Percentiles rank a stretch among this genome's conserved stretches.
Evolutionary conservation across 2,888 invertebrate species (phyloP).

Genomic region (Isotomurus palustris): DNA sequence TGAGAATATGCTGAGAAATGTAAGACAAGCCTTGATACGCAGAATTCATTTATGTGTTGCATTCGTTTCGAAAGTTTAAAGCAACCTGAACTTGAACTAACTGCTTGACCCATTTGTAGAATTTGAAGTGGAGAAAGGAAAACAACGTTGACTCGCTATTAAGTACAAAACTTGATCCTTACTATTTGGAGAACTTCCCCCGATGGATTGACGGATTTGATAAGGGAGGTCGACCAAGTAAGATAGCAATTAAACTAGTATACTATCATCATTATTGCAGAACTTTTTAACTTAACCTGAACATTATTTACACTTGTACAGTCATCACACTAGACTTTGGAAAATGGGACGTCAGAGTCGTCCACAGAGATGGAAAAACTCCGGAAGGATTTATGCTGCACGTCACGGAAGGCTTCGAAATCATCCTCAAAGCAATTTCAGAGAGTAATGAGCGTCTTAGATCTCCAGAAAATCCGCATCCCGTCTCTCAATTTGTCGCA

Average conservation of each 20-base stretch:
- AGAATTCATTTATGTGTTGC: not conserved
- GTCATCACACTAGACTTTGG: constrained; percentile 11
- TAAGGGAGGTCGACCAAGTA: not conserved
- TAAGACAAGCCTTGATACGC: not conserved
- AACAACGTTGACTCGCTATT: not conserved
- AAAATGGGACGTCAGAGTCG: constrained; percentile 30
- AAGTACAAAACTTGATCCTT: not conserved
- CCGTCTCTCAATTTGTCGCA: constrained; percentile 9
- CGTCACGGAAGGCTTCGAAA: constrained; percentile 18
- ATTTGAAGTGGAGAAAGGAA: constrained; percentile 6
- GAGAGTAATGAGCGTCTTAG: not conserved
- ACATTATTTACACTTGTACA: not conserved
- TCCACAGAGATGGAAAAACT: constrained; percentile 9
- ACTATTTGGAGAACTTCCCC: constrained; percentile 1
- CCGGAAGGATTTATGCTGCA: constrained; percentile 20
- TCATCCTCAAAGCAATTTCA: not conserved
- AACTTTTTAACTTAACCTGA: not conserved
- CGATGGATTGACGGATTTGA: not conserved
- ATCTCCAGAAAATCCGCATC: not conserved
- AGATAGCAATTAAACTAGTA: too few species aligned
- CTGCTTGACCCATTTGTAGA: not conserved
- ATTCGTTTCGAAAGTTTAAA: not conserved
- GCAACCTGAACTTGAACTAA: too few species aligned
- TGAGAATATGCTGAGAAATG: constrained; percentile 7
- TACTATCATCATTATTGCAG: too few species aligned